Percentiles rank a stretch among this genome's conserved stretches.
phyloP scores from a whole-genome alignment of 2,888 invertebrate species.

The Hyalella azteca region DNA sequence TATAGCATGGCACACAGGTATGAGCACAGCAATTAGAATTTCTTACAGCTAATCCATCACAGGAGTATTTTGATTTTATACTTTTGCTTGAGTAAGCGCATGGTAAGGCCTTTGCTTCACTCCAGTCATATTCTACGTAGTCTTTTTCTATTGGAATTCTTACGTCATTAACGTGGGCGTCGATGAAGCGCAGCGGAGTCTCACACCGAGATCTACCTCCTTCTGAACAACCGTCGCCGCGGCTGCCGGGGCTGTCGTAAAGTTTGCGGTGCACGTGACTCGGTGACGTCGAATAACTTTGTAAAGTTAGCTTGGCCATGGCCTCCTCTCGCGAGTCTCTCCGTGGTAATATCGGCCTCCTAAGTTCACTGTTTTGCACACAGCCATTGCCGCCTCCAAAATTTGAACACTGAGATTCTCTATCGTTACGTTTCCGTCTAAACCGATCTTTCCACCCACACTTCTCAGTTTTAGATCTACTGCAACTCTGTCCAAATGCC shows the following conservation, averaged over 20 bases:
- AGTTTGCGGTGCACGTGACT: neutral
- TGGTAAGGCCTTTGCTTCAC: neutral
- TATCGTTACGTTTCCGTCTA: conserved; percentile 5
- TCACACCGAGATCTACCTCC: conserved; percentile 9
- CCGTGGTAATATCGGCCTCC: neutral
- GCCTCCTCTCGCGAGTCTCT: neutral
- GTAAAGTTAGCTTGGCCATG: neutral
- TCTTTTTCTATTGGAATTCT: conserved; percentile 24
- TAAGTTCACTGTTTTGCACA: neutral
- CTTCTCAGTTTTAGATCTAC: neutral
- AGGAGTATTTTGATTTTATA: conserved; percentile 29
- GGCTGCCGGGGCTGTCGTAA: conserved; percentile 5
- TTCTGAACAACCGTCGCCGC: neutral
- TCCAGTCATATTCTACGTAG: neutral
- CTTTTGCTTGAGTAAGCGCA: conserved; percentile 1
- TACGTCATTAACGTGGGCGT: neutral
- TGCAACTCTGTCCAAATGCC: neutral
- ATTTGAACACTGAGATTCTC: neutral
- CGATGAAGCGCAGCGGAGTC: neutral
- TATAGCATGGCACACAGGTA: conserved; percentile 9
- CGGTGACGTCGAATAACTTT: neutral
- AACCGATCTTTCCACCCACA: conserved; percentile 19
- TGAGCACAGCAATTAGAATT: conserved; percentile 16
- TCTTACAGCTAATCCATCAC: conserved; percentile 26
- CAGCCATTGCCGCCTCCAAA: conserved; percentile 18